Conservation (phyloP, 1,140 invertebrate genomes). For the Tetramorium alpestre region DNA sequence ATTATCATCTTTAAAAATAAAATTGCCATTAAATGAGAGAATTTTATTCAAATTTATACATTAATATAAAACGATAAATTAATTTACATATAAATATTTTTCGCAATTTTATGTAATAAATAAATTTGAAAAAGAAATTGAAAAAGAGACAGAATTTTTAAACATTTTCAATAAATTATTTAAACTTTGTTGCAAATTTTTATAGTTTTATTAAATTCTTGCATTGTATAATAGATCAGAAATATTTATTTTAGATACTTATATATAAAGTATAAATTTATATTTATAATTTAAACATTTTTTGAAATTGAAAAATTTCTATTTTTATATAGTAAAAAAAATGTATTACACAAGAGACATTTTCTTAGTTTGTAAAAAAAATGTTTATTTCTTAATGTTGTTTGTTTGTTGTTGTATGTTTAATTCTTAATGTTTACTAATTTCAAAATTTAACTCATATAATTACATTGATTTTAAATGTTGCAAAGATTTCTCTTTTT, state of each 20-base stretch:
- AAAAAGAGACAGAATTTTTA: neutral
- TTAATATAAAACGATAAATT: neutral
- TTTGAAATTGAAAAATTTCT: neutral
- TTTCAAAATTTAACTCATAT: neutral
- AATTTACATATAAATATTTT: neutral
- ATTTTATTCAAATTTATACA: neutral
- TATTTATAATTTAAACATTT: neutral
- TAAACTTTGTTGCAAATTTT: neutral
- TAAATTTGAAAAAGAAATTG: neutral
- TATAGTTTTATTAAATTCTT: neutral
- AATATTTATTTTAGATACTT: neutral
- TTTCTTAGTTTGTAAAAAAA: neutral
- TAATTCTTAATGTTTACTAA: constrained; percentile 12
- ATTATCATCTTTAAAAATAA: neutral
- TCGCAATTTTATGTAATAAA: neutral
- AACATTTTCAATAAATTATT: neutral
- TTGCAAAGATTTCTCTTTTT: neutral
- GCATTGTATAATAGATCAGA: neutral
- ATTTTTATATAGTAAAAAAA: neutral
- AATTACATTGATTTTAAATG: neutral
- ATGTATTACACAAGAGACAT: neutral
- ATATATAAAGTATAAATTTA: neutral
- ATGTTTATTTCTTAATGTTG: neutral
- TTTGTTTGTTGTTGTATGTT: neutral
- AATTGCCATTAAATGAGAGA: neutral